A percentile compares a stretch with the other conserved stretches of the same genome.
Conservation (phyloP, 2,113 vertebrate genomes). For the Myanophis thanlyinensis region DNA sequence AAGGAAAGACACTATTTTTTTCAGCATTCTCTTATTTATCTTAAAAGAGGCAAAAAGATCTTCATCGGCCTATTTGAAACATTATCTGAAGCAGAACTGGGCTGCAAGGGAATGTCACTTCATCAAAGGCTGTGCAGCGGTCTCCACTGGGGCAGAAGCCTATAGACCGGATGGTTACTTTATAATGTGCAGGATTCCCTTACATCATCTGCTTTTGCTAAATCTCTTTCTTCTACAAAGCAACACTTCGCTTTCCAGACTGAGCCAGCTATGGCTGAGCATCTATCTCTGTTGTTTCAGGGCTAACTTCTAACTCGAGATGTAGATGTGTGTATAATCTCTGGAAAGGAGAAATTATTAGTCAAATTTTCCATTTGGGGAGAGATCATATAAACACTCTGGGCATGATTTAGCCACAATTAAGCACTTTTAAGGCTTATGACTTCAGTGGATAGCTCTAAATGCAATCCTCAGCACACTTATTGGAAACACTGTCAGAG, state of each 20-base stretch:
- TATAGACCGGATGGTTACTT: neutral
- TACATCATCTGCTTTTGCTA: conserved; percentile 45
- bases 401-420: neutral
- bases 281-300: neutral
- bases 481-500: neutral
- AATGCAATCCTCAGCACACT: neutral
- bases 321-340: neutral
- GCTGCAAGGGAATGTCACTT: neutral
- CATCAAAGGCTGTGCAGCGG: conserved; percentile 6
- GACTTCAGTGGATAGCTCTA: neutral
- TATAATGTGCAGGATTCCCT: conserved; percentile 31
- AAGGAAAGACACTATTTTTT: conserved; percentile 22
- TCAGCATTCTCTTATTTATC: conserved; percentile 30
- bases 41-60: conserved; percentile 18
- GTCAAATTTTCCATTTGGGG: neutral
- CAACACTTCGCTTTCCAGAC: neutral
- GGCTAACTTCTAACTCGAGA: neutral
- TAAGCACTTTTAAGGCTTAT: neutral
- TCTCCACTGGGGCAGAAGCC: neutral
- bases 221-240: neutral
- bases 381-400: neutral
- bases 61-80: neutral
- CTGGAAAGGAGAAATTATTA: neutral
- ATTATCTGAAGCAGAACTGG: neutral
- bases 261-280: neutral